phyloP scores from a whole-genome alignment of 2,888 invertebrate species.

The Meteorus colon region DNA sequence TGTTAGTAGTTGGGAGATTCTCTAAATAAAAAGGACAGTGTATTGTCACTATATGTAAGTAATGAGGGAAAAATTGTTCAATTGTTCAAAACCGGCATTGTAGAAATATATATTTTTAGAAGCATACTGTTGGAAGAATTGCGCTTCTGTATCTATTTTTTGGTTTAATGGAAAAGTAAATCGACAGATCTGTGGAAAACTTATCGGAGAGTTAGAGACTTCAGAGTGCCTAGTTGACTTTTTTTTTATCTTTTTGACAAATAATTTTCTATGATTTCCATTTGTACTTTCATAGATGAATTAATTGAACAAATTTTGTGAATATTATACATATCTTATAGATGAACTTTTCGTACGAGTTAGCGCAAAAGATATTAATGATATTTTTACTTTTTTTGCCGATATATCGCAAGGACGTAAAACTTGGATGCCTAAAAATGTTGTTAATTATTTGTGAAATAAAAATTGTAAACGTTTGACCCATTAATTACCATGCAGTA shows the following conservation, averaged over 20 bases:
- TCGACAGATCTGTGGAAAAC: constrained; percentile 45
- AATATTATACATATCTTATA: constrained; percentile 70
- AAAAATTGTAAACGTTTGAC: constrained; percentile 56
- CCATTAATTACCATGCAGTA: constrained; percentile 27
- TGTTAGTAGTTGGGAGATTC: constrained; percentile 14
- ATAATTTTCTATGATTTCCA: constrained; percentile 70
- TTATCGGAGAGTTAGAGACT: constrained; percentile 58
- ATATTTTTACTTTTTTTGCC: constrained; percentile 26
- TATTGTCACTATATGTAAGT: constrained; percentile 35
- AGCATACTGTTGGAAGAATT: not conserved
- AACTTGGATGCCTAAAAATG: constrained; percentile 59
- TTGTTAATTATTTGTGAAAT: constrained; percentile 69
- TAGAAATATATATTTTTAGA: not conserved
- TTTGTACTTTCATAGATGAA: constrained; percentile 48
- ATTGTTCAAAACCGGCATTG: not conserved
- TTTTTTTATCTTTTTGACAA: constrained; percentile 62
- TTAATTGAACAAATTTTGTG: constrained; percentile 59
- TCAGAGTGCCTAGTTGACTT: constrained; percentile 62
- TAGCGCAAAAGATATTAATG: constrained; percentile 43
- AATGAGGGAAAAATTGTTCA: constrained; percentile 32
- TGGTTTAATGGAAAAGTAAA: constrained; percentile 44
- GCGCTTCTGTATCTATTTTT: constrained; percentile 32
- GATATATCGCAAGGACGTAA: constrained; percentile 45
- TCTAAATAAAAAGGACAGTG: not conserved
- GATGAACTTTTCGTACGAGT: constrained; percentile 53